Evolutionary conservation across 1,140 invertebrate genomes (phyloP).

Genomic region (Drosophila sp.): DNA sequence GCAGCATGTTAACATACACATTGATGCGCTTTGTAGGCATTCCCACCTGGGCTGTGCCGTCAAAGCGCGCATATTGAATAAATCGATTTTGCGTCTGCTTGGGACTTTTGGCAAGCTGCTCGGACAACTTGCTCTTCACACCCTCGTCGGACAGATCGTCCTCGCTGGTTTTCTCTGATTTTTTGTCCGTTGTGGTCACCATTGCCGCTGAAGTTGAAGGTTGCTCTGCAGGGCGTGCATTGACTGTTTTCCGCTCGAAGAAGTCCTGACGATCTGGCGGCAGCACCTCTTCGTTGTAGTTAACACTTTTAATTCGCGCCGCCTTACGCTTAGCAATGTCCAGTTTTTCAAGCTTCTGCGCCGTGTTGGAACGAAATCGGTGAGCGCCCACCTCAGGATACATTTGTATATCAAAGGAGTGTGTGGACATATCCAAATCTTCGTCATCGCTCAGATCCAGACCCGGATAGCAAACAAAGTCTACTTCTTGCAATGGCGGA

Average conservation of each 20-base stretch:
- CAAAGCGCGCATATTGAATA: conserved; percentile 95
- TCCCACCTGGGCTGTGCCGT: conserved; percentile 93
- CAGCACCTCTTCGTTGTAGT: conserved; percentile 88
- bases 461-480: conserved; percentile 90
- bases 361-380: conserved; percentile 93
- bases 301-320: conserved; percentile 91
- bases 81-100: conserved; percentile 93
- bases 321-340: conserved; percentile 93
- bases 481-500: conserved; percentile 81
- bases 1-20: conserved; percentile 95
- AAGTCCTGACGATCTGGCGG: conserved; percentile 87
- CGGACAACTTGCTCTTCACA: conserved; percentile 87
- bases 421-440: conserved; percentile 87
- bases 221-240: conserved; percentile 9
- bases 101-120: conserved; percentile 91
- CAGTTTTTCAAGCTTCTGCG: conserved; percentile 94
- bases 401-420: conserved; percentile 90
- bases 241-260: conserved; percentile 85
- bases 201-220: conserved; percentile 79
- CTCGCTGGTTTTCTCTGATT: conserved; percentile 28
- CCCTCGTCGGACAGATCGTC: conserved; percentile 65
- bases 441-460: conserved; percentile 91
- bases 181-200: not conserved
- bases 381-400: conserved; percentile 91
- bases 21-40: conserved; percentile 91